Base-by-base conservation (phyloP, 2,888 invertebrate species). In the Dromius quadrimaculatus region DNA sequence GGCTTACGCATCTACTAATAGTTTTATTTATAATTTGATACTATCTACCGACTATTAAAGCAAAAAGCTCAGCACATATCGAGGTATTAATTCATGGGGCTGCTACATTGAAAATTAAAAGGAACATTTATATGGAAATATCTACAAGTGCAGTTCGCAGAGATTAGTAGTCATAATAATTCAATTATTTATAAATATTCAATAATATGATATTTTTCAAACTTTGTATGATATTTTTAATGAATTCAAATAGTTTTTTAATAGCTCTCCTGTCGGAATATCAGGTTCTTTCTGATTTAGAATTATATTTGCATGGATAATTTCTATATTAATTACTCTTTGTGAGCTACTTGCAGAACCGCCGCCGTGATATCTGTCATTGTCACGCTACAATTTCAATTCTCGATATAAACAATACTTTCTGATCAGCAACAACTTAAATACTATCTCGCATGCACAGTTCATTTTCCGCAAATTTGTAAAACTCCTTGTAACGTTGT, bases 161-260 rank as follows among this genome's bases (percentile, higher is more conserved):
- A 68, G 28, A 20, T 38, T 34, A 17, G 59, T 54, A 50, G 23
- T 65, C 54, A 50, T 17, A 32, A 47, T 65, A 66, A 68, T 59
- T 68, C 59, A 59, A 68, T 68, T 68, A 59, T 59, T 68, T 68
- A 68, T 68, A 59, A 41, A 68, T 68, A 68, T 68, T 68, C 68
- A 68, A 68, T 68, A 47, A 54, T 28, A 28, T 28, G 23, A 13
- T 23, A 28, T n/a, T 28, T 28, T 54, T 54, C 23, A 54, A 28
- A n/a, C n/a, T n/a, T n/a, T n/a, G n/a, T n/a, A n/a, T n/a, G n/a
- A n/a, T 13, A 62, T 20, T 62, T 17, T 15, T 62, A 59, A 59
- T 59, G 36, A 57, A 57, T 34, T 57, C 4, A 17, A 17, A 15
- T 11, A 15, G 41, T 4, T 41, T 15, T 5, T 41, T 41, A 41